Percentiles rank a stretch among this genome's conserved stretches.
These are phyloP conservation scores for Stegodyphus dumicola DNA, from an alignment of 1,140 invertebrate genomes.

Conservation along the genomic window DNA sequence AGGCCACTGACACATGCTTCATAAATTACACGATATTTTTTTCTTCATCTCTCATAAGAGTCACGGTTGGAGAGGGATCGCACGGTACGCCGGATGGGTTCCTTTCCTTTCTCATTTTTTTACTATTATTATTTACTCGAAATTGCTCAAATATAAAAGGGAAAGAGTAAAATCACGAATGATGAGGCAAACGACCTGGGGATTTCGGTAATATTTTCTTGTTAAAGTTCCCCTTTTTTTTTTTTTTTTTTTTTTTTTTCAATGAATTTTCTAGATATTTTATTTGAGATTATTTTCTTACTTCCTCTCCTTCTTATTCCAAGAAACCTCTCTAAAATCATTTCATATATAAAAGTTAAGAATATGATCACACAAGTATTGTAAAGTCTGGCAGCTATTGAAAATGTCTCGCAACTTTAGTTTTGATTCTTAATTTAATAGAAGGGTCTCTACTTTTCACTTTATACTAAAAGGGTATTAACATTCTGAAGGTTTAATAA, in stretches of 20 bases:
- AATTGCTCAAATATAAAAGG: conserved; percentile 27
- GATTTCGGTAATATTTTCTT: background rate
- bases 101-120: conserved; percentile 1
- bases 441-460: too few relatives aligned
- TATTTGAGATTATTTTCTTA: too few relatives aligned
- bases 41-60: background rate
- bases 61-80: conserved; percentile 33
- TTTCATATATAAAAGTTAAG: too few relatives aligned
- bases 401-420: too few relatives aligned
- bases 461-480: too few relatives aligned
- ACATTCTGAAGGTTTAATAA: too few relatives aligned
- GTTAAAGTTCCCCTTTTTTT: background rate
- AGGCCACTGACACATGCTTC: conserved; percentile 46
- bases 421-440: too few relatives aligned
- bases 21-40: conserved; percentile 38
- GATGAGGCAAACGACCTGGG: conserved; percentile 24
- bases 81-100: conserved; percentile 35
- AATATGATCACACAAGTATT: too few relatives aligned
- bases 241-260: conserved; percentile 10
- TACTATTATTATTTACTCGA: conserved; percentile 30
- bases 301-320: too few relatives aligned
- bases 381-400: too few relatives aligned
- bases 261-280: too few relatives aligned
- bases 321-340: too few relatives aligned
- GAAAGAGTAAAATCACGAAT: conserved; percentile 1